Evolutionary conservation across 2,113 vertebrate genomes (phyloP), one percentile per base, ranked within the genome.

Genomic region (Corythornis madagascariensis): DNA sequence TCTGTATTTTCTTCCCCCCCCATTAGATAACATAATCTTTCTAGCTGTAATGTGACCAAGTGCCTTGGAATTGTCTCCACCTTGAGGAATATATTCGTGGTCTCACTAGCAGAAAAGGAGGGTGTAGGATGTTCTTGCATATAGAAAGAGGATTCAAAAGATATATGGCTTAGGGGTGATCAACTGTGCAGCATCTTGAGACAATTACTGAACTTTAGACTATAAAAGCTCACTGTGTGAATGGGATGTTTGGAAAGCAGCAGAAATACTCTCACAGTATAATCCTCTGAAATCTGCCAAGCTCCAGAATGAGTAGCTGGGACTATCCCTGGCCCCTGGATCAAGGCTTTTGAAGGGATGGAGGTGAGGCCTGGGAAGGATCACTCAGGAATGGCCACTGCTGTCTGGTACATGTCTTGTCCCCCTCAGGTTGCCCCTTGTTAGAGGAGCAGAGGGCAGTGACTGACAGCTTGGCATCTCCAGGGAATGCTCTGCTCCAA

Each of bases 361-460:
- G 31, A 1, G 5, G 19, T 22, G 47, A 66, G 50, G 16, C 26
- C 67, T 28, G 25, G 28, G n/a, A 17, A 56, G 71, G 26, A 6
- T 20, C 67, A 6, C 26, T 0, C 18, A 6, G 43, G 0, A 1
- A 5, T 0, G 1, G 9, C 13, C 1, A 0, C 57, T 61, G 48
- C 81, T 35, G 38, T 0, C 28, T 25, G 6, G 45, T 4, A 7
- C 3, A 0, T 12, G 6, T 16, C 4, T 4, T 3, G 0, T 10
- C 24, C 55, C 35, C 20, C 31, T 43, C 9, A 48, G 59, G 55
- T 63, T 38, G 10, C 38, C 38, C 15, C 28, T 47, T 35, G 25
- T 4, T 3, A 35, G 52, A 45, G 52, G 29, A 83, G 45, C 20
- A 16, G n/a, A 60, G 42, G n/a, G 42, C 67, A 87, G n/a, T 24